Percentiles rank a stretch among this genome's conserved stretches.
Evolutionary conservation across 2,888 invertebrate species (phyloP).

Genomic region (Ormyrus pomaceus): DNA sequence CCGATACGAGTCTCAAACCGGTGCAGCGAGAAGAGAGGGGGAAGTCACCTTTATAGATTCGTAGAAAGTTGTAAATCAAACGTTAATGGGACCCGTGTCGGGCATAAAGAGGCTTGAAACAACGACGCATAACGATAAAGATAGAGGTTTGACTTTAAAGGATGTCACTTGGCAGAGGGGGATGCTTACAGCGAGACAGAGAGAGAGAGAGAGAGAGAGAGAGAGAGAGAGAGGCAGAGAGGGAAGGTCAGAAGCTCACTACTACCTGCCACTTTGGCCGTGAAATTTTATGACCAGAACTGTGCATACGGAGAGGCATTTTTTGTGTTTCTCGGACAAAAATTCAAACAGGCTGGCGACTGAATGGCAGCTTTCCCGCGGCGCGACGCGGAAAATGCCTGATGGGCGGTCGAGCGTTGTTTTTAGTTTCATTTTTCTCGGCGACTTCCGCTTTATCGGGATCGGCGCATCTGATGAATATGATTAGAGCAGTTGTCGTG

Average conservation of each 20-base stretch:
- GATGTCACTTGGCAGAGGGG: slow-evolving; percentile 50
- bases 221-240: neutral
- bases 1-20: no score
- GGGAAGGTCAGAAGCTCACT: slow-evolving; percentile 9
- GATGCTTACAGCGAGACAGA: neutral
- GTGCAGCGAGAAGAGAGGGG: neutral
- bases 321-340: no score
- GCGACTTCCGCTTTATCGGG: slow-evolving; percentile 30
- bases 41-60: slow-evolving; percentile 69
- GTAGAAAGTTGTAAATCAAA: slow-evolving; percentile 75
- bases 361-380: no score
- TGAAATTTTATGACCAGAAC: slow-evolving; percentile 49
- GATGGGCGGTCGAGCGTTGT: neutral
- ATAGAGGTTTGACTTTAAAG: slow-evolving; percentile 66
- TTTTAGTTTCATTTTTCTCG: no score
- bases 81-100: slow-evolving; percentile 73
- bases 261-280: slow-evolving; percentile 45
- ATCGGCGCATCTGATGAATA: slow-evolving; percentile 38
- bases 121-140: slow-evolving; percentile 74
- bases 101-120: slow-evolving; percentile 73
- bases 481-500: slow-evolving; percentile 48
- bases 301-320: neutral
- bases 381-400: slow-evolving; percentile 1
- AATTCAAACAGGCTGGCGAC: no score
- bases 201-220: neutral